A percentile compares a stretch with the other conserved stretches of the same genome.
Conservation (phyloP, 2,113 vertebrate genomes). For the Saiga tatarica region DNA sequence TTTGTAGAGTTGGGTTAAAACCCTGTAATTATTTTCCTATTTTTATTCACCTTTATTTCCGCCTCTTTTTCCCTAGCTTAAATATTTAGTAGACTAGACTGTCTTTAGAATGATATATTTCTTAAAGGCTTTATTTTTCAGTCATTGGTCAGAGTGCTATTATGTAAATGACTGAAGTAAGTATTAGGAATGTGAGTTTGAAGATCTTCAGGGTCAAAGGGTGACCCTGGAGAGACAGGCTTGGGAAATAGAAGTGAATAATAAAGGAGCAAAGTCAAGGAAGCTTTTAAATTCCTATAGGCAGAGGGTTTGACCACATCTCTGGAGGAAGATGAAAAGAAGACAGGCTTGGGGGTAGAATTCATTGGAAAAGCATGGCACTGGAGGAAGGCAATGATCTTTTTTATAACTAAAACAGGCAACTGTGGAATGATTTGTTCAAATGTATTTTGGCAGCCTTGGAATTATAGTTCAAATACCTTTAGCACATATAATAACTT, state of each 20-base stretch:
- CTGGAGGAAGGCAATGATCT: background rate
- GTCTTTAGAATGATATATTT: conserved; percentile 33
- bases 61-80: conserved; percentile 28
- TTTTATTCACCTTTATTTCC: conserved; percentile 49
- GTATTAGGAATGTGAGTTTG: conserved; percentile 19
- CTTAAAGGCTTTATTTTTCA: conserved; percentile 53
- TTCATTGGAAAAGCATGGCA: background rate
- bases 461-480: conserved; percentile 1
- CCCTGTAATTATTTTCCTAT: conserved; percentile 50
- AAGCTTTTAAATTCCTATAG: background rate
- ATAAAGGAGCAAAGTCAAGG: background rate
- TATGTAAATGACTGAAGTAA: conserved; percentile 46
- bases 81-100: conserved; percentile 39
- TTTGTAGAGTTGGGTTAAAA: conserved; percentile 37
- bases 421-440: conserved; percentile 8
- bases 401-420: conserved; percentile 25
- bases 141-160: conserved; percentile 14
- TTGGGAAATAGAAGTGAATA: background rate
- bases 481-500: background rate
- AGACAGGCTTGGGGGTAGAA: background rate
- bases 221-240: background rate
- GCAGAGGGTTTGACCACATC: background rate
- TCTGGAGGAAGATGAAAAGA: conserved; percentile 11
- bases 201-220: conserved; percentile 5
- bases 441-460: conserved; percentile 12